These are phyloP conservation scores for Marcusenius ussheri DNA, from an alignment of 2,113 vertebrate genomes.

Conservation along the genomic window DNA sequence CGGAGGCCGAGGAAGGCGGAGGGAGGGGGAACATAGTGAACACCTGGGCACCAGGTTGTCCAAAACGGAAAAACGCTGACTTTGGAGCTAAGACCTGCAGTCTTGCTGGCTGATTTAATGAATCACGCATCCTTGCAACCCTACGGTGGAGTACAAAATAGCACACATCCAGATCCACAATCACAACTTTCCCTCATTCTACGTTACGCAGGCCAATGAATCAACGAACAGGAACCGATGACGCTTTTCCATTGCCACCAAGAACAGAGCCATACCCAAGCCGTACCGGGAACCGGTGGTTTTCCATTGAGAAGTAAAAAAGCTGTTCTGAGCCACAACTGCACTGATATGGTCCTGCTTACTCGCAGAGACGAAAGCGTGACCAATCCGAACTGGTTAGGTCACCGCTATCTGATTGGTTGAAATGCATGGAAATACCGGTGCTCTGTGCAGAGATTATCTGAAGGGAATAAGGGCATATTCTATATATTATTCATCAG, in stretches of 20 bases:
- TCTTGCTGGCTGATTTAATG: not conserved
- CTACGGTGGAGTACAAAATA: not conserved
- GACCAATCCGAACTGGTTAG: not conserved
- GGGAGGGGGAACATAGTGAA: too few species aligned
- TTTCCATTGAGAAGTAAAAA: not conserved
- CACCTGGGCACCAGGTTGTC: not conserved
- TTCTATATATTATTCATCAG: not conserved
- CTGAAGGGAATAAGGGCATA: not conserved
- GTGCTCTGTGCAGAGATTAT: not conserved
- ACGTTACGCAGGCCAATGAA: not conserved
- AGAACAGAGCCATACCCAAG: not conserved
- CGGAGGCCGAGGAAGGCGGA: not conserved
- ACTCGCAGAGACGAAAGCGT: not conserved
- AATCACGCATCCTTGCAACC: not conserved
- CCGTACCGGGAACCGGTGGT: not conserved
- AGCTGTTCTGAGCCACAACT: not conserved
- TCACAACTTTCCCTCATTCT: not conserved
- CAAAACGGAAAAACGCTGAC: not conserved
- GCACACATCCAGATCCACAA: not conserved
- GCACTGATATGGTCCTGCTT: not conserved
- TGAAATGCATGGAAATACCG: not conserved
- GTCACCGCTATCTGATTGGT: not conserved
- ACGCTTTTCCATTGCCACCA: not conserved
- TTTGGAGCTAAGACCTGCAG: not conserved
- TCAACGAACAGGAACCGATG: not conserved